A percentile compares a stretch with the other conserved stretches of the same genome.
These are phyloP conservation scores for Dysdera silvatica DNA, from an alignment of 1,140 invertebrate genomes.

Conservation along the genomic window DNA sequence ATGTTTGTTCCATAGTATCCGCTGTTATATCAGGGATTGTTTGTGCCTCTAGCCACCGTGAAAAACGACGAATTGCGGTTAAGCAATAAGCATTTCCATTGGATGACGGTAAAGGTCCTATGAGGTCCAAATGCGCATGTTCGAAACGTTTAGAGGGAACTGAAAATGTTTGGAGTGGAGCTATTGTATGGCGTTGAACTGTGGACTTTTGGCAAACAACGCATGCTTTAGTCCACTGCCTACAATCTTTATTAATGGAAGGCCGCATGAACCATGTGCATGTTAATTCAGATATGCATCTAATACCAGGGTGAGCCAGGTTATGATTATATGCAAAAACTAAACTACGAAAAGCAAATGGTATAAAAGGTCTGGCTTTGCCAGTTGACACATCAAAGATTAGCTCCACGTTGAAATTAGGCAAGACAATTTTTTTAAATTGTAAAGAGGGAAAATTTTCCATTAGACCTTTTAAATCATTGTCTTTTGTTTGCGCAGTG, in stretches of 20 bases:
- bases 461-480: background rate
- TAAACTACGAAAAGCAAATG: background rate
- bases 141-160: too few relatives aligned
- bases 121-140: too few relatives aligned
- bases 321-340: background rate
- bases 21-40: slow-evolving; percentile 41
- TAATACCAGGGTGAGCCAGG: background rate
- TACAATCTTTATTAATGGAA: background rate
- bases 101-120: too few relatives aligned
- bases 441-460: background rate
- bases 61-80: too few relatives aligned
- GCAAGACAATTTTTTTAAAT: background rate
- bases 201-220: background rate
- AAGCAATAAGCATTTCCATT: too few relatives aligned
- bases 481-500: background rate
- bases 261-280: background rate
- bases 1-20: slow-evolving; percentile 38
- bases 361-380: background rate
- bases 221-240: background rate
- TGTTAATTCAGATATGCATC: background rate
- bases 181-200: too few relatives aligned
- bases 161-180: too few relatives aligned
- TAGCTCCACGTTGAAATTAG: background rate
- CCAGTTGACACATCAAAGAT: background rate
- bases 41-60: too few relatives aligned